These are phyloP conservation scores for Ptychodera flava DNA, from an alignment of 35 echinoderm and acorn worm species.

Conservation along the genomic window DNA sequence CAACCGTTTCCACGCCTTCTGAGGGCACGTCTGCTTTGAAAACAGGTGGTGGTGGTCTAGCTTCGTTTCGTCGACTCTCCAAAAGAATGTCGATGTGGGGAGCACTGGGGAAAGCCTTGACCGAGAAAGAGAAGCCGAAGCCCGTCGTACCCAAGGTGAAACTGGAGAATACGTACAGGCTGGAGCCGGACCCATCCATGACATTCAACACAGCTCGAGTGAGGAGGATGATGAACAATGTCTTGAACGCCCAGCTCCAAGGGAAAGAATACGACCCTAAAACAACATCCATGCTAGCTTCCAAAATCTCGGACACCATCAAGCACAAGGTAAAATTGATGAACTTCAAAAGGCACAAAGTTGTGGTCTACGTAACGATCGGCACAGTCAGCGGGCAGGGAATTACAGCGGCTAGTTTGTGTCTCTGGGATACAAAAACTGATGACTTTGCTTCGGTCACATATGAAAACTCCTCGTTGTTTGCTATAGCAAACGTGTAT, in stretches of 20 bases:
- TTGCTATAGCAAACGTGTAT: neutral
- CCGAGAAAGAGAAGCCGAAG: neutral
- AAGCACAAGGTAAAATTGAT: neutral
- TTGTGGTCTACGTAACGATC: neutral
- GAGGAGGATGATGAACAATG: neutral
- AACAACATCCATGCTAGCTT: neutral
- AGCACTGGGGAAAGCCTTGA: neutral
- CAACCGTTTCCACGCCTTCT: neutral
- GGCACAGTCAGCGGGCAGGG: neutral
- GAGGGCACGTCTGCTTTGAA: too few species aligned
- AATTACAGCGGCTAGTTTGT: neutral
- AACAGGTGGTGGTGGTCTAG: neutral
- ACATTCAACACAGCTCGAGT: neutral
- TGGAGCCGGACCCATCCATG: neutral
- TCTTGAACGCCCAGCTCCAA: neutral
- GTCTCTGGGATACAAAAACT: neutral
- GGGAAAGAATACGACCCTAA: neutral
- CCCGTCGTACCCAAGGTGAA: neutral
- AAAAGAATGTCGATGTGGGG: neutral
- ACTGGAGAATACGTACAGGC: neutral
- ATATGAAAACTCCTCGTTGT: neutral
- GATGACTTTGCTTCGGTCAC: neutral
- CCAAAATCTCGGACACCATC: neutral
- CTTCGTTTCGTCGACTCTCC: neutral
- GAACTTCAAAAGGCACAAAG: neutral